Conservation (phyloP, 2,113 vertebrate species). For the Siphamia tubifer region DNA sequence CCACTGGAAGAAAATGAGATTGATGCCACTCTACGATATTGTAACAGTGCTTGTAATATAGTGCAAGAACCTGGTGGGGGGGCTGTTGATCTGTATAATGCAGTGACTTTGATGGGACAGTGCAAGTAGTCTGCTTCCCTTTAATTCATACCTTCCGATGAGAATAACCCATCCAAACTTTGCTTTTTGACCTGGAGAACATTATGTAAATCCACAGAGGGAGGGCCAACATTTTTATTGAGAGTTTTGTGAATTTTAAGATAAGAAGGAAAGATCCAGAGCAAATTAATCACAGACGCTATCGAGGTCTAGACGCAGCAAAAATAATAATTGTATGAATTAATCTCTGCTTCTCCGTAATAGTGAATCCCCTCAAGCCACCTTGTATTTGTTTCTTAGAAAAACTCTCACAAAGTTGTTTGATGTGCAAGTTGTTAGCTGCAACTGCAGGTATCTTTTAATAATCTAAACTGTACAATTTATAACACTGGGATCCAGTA, state of each 20-base stretch:
- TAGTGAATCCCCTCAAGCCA: conserved; percentile 10
- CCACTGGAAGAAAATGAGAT: no score
- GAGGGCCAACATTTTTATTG: no score
- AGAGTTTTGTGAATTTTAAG: background rate
- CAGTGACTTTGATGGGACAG: background rate
- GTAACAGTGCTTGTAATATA: conserved; percentile 12
- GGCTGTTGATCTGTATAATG: conserved; percentile 17
- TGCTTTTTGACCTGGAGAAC: background rate
- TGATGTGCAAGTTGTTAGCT: background rate
- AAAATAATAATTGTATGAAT: conserved; percentile 22
- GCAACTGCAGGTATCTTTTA: no score
- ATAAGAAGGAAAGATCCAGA: background rate
- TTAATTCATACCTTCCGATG: background rate
- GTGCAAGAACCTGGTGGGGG: conserved; percentile 18
- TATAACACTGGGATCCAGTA: no score
- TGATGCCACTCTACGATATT: no score
- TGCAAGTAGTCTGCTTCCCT: background rate
- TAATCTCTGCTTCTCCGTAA: conserved; percentile 13
- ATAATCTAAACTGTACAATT: no score
- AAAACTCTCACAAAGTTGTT: background rate
- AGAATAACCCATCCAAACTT: background rate
- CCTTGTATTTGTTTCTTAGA: background rate
- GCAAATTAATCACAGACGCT: background rate
- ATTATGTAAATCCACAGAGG: background rate
- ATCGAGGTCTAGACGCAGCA: background rate